Percentiles rank a stretch among this genome's conserved stretches.
phyloP scores from a whole-genome alignment of 1,140 invertebrate genomes.

The Lepidurus packardi region DNA sequence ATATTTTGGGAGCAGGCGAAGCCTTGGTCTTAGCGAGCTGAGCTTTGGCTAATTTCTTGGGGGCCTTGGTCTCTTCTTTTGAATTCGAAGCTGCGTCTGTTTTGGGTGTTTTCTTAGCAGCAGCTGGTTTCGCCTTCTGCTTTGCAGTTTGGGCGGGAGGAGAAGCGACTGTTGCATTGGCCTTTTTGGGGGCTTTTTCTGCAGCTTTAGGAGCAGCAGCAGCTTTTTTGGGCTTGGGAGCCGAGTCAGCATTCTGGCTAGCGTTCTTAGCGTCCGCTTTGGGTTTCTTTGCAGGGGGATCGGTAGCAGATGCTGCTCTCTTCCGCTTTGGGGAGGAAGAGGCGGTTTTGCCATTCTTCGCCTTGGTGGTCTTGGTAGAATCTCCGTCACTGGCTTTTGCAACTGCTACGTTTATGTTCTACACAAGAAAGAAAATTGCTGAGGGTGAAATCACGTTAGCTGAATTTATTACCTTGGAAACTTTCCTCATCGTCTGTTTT shows the following conservation, averaged over 20 bases:
- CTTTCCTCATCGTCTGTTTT: background rate
- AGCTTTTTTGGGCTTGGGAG: background rate
- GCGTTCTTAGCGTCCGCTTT: background rate
- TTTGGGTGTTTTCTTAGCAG: slow-evolving; percentile 17
- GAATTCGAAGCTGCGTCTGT: background rate
- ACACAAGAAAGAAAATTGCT: background rate
- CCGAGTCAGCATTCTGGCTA: background rate
- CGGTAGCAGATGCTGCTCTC: background rate
- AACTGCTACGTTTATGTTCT: background rate
- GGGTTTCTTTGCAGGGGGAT: background rate
- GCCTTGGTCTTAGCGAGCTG: slow-evolving; percentile 2
- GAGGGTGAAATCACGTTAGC: background rate
- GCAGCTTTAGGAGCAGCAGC: slow-evolving; percentile 17
- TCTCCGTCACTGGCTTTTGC: background rate
- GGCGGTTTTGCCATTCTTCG: background rate
- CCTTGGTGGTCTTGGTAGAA: background rate
- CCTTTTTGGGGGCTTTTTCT: slow-evolving; percentile 13
- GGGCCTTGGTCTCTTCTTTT: background rate
- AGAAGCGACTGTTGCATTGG: background rate
- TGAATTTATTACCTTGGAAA: background rate
- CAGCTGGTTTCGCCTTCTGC: slow-evolving; percentile 3
- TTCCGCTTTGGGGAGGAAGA: background rate
- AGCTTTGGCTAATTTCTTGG: slow-evolving; percentile 18
- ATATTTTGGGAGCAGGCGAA: background rate
- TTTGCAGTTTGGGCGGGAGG: slow-evolving; percentile 23